Evolutionary conservation across 2,113 vertebrate species (phyloP).

Genomic region (Vulpes lagopus): DNA sequence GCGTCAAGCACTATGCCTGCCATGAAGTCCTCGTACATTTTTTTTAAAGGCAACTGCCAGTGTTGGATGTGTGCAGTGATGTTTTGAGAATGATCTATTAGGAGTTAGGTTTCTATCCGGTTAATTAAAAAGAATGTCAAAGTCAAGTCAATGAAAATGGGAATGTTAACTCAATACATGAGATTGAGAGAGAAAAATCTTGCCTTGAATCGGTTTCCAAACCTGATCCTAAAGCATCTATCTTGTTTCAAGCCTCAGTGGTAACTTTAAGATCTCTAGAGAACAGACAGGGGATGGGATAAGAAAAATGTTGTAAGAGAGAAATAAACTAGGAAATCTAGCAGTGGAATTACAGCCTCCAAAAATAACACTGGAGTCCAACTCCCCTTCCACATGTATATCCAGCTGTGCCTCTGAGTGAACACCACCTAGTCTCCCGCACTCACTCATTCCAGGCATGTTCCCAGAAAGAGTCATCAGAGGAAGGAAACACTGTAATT

Average conservation of each 20-base stretch:
- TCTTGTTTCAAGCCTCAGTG: neutral
- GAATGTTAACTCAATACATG: neutral
- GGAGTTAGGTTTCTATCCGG: neutral
- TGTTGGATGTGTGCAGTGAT: neutral
- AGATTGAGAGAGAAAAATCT: neutral
- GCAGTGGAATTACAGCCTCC: neutral
- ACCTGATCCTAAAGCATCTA: neutral
- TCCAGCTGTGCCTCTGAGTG: neutral
- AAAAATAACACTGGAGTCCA: neutral
- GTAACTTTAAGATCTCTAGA: neutral
- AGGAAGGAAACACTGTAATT: constrained; percentile 70
- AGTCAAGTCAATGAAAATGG: neutral
- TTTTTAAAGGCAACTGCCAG: neutral
- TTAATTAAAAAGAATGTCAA: constrained; percentile 1
- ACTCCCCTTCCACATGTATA: neutral
- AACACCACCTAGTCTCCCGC: neutral
- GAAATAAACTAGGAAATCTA: constrained; percentile 16
- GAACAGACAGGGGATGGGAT: neutral
- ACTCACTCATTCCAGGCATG: neutral
- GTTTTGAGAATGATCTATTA: neutral
- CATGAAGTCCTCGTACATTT: neutral
- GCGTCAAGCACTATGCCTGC: neutral
- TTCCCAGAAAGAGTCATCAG: constrained; percentile 4
- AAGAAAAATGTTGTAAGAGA: neutral
- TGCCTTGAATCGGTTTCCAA: neutral